Conservation (phyloP, 2,113 vertebrate species). For the Siphamia tubifer region DNA sequence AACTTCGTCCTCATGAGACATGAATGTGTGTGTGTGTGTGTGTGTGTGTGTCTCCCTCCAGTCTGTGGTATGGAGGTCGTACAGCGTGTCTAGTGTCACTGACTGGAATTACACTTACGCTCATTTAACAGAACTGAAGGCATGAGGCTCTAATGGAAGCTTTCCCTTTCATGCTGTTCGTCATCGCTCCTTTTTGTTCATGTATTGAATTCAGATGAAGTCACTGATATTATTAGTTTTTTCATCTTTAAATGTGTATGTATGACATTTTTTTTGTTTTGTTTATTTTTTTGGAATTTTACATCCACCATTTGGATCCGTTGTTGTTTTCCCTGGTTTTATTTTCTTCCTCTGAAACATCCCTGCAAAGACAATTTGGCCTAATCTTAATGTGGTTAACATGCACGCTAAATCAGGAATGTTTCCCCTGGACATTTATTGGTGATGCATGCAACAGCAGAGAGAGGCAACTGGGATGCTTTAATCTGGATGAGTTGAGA, state of each 20-base stretch:
- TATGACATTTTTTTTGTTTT: too few species aligned
- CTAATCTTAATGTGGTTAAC: background rate
- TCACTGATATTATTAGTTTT: too few species aligned
- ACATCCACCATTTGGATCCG: too few species aligned
- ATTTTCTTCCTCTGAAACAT: background rate
- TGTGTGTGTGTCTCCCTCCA: slow-evolving; percentile 48
- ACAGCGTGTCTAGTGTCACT: slow-evolving; percentile 55
- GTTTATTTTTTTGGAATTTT: too few species aligned
- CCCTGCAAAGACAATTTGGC: background rate
- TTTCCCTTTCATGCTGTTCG: slow-evolving; percentile 31
- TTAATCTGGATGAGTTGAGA: background rate
- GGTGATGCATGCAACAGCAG: background rate
- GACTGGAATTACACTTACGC: slow-evolving; percentile 72
- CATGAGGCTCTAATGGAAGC: slow-evolving; percentile 37
- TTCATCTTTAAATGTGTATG: too few species aligned
- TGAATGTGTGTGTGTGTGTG: background rate
- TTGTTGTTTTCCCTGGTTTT: background rate
- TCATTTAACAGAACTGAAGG: slow-evolving; percentile 60
- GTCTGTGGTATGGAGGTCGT: slow-evolving; percentile 71
- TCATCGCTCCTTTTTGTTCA: too few species aligned
- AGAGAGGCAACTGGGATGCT: background rate
- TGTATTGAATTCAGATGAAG: too few species aligned
- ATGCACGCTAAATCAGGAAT: slow-evolving; percentile 24
- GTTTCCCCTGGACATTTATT: background rate
- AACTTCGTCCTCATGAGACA: too few species aligned